Conservation (phyloP, 2,888 invertebrate species). For the Scaptomyza cyrtandrae region DNA sequence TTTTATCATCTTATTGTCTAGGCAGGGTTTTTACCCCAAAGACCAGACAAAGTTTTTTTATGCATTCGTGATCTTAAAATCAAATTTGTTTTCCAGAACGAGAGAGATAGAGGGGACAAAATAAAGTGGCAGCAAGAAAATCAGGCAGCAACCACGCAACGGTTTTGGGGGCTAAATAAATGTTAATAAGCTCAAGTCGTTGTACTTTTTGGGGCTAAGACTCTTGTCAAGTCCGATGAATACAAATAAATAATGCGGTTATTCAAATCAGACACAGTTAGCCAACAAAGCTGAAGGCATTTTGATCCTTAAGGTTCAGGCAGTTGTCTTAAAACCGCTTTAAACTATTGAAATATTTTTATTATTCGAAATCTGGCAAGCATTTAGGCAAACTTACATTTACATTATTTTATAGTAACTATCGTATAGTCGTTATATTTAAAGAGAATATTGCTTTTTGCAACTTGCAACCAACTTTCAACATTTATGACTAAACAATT, state of each 20-base stretch:
- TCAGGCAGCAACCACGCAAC: conserved; percentile 25
- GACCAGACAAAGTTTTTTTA: conserved; percentile 14
- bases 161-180: conserved; percentile 62
- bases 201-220: conserved; percentile 55
- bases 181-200: conserved; percentile 75
- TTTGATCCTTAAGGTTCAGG: conserved; percentile 2
- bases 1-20: conserved; percentile 55
- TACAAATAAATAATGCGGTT: conserved; percentile 74
- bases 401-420: neutral
- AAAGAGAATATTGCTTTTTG: neutral
- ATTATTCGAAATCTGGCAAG: conserved; percentile 6
- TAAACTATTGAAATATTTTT: conserved; percentile 41
- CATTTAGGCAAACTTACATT: neutral
- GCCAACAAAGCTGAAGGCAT: conserved; percentile 11
- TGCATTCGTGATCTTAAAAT: conserved; percentile 54
- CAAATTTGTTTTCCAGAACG: conserved; percentile 59
- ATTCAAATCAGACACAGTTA: conserved; percentile 47
- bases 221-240: conserved; percentile 52
- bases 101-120: neutral
- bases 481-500: neutral
- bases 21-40: conserved; percentile 1
- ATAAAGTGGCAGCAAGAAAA: conserved; percentile 14
- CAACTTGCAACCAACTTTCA: neutral
- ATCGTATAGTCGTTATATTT: neutral
- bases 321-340: conserved; percentile 12